phyloP scores from a whole-genome alignment of 2,888 invertebrate species.

The Thera obeliscata region DNA sequence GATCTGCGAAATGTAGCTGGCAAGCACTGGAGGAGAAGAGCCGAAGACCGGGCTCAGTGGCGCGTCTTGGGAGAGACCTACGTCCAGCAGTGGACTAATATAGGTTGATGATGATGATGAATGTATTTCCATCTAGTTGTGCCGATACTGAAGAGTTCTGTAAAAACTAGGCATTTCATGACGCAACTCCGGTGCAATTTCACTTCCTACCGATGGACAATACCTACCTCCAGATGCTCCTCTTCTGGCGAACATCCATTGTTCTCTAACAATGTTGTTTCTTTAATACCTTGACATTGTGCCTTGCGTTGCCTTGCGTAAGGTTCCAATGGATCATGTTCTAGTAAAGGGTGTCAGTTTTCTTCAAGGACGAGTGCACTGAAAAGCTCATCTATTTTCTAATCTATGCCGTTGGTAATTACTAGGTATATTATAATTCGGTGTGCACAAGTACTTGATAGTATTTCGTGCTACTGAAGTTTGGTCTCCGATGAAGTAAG shows the following conservation, averaged over 20 bases:
- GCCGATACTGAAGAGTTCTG: constrained; percentile 34
- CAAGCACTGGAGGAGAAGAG: no score
- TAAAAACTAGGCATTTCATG: constrained; percentile 44
- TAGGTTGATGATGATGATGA: no score
- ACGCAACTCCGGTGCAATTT: constrained; percentile 43
- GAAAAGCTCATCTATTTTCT: no score
- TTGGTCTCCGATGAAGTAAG: no score
- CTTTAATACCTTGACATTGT: constrained; percentile 25
- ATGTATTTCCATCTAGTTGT: constrained; percentile 9
- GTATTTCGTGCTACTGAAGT: no score
- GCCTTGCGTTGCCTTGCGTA: not conserved
- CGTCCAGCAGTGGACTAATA: no score
- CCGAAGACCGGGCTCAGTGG: no score
- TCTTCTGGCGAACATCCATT: constrained; percentile 25
- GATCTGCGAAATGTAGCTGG: no score
- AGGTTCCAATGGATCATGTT: constrained; percentile 7
- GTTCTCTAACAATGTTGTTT: constrained; percentile 24
- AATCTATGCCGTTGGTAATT: no score
- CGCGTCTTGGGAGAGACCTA: no score
- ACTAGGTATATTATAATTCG: no score
- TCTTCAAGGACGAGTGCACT: not conserved
- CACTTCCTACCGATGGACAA: constrained; percentile 43
- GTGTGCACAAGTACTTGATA: no score
- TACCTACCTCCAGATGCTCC: constrained; percentile 37
- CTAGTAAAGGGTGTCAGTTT: not conserved